Conservation (phyloP, 2,113 vertebrate species). For the Phalacrocorax pelagicus region DNA sequence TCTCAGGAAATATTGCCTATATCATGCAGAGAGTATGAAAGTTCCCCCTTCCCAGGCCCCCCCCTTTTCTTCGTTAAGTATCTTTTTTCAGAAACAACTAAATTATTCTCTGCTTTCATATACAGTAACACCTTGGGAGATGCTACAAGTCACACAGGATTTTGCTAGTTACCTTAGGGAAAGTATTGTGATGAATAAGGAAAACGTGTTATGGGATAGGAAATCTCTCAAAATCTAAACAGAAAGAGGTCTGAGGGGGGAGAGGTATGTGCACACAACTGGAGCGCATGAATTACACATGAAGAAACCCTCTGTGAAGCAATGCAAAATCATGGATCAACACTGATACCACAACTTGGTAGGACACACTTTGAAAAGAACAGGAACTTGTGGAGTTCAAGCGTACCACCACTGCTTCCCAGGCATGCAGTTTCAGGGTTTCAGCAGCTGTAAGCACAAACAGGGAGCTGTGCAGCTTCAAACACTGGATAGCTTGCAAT, state of each 20-base stretch:
- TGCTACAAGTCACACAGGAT: conserved; percentile 50
- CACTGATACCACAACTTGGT: not conserved
- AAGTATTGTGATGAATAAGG: not conserved
- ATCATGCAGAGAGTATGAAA: conserved; percentile 71
- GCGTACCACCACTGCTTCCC: not conserved
- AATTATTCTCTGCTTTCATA: conserved; percentile 62
- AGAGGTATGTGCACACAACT: not conserved
- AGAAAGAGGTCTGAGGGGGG: not conserved
- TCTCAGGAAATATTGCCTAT: conserved; percentile 84
- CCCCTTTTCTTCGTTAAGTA: conserved; percentile 27
- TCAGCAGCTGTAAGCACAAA: not conserved
- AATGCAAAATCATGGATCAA: conserved; percentile 24
- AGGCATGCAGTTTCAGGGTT: not conserved
- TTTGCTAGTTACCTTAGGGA: conserved; percentile 51
- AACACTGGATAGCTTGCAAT: not conserved
- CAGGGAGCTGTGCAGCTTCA: not conserved
- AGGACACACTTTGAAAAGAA: conserved; percentile 36
- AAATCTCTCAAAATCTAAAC: not conserved
- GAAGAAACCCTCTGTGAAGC: not conserved
- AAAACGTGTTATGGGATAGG: conserved; percentile 54
- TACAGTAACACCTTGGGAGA: conserved; percentile 59
- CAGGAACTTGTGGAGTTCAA: not conserved
- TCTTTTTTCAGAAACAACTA: conserved; percentile 66
- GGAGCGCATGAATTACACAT: conserved; percentile 32
- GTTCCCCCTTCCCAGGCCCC: not conserved